phyloP scores from a whole-genome alignment of 2,113 vertebrate genomes.

The Hippopotamus amphibius region DNA sequence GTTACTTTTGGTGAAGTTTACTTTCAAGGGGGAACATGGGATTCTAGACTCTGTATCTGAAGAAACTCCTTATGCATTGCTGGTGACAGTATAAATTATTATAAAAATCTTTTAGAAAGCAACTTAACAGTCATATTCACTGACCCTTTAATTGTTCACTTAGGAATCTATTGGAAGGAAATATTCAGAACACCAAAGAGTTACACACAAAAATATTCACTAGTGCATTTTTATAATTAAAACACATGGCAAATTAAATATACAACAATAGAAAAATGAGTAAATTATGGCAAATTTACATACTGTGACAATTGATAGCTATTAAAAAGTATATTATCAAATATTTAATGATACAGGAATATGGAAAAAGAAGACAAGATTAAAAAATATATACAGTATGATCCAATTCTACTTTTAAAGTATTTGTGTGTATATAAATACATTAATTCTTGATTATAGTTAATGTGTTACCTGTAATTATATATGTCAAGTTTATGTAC shows the following conservation, averaged over 20 bases:
- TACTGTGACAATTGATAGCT: background rate
- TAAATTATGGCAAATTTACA: background rate
- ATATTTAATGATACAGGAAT: constrained; percentile 17
- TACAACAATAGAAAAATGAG: background rate
- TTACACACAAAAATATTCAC: background rate
- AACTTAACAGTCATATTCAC: constrained; percentile 17
- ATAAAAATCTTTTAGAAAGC: constrained; percentile 24
- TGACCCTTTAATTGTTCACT: background rate
- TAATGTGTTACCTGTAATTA: background rate
- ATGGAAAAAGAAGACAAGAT: background rate
- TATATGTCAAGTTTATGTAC: background rate
- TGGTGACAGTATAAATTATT: background rate
- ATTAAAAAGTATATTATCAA: background rate
- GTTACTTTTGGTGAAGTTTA: background rate
- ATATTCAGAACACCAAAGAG: constrained; percentile 16
- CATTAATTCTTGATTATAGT: background rate
- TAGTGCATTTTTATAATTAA: constrained; percentile 31
- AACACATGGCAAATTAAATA: constrained; percentile 12
- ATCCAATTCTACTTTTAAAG: constrained; percentile 18
- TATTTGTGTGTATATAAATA: background rate
- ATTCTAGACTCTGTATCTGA: background rate
- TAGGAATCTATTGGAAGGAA: background rate
- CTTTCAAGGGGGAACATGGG: background rate
- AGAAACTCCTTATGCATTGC: background rate
- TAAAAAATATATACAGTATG: background rate